phyloP scores from a whole-genome alignment of 2,797 vertebrate species.

The Xenopus petersii region DNA sequence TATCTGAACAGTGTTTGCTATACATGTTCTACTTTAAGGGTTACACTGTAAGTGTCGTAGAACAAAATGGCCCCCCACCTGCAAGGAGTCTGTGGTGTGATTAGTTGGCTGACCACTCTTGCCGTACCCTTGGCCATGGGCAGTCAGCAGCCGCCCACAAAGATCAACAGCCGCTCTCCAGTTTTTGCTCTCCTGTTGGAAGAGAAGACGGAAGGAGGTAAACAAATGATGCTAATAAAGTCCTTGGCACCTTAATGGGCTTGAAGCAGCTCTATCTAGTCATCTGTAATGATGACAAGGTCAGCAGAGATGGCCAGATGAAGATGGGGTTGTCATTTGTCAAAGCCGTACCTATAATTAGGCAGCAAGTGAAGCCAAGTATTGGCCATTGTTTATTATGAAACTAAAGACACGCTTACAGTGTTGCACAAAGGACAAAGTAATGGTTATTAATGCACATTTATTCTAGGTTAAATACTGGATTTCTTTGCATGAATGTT shows the following conservation, averaged over 20 bases:
- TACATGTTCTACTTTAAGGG: too few relatives aligned
- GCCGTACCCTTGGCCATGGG: constrained; percentile 93
- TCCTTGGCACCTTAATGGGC: constrained; percentile 61
- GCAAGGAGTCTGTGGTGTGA: constrained; percentile 90
- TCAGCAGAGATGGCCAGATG: constrained; percentile 58
- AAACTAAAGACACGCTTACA: constrained; percentile 9
- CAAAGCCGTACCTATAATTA: constrained; percentile 53
- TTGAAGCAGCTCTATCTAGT: constrained; percentile 52
- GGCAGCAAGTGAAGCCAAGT: constrained; percentile 50
- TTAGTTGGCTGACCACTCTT: constrained; percentile 86
- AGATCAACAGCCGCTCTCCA: constrained; percentile 95
- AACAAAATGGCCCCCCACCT: constrained; percentile 65
- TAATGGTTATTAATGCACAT: too few relatives aligned
- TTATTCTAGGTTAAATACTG: too few relatives aligned
- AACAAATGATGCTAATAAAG: constrained; percentile 58
- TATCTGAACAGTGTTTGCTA: too few relatives aligned
- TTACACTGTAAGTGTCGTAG: not conserved
- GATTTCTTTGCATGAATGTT: too few relatives aligned
- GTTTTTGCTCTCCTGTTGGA: constrained; percentile 84
- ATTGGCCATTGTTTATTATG: constrained; percentile 23
- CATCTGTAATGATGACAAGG: constrained; percentile 70
- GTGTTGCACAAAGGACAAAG: too few relatives aligned
- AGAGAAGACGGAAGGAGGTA: constrained; percentile 48
- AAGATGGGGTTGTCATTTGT: constrained; percentile 61
- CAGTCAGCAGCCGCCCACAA: constrained; percentile 86